These are phyloP conservation scores for Bombus affinis DNA, from an alignment of 1,140 invertebrate species.

Conservation along the genomic window DNA sequence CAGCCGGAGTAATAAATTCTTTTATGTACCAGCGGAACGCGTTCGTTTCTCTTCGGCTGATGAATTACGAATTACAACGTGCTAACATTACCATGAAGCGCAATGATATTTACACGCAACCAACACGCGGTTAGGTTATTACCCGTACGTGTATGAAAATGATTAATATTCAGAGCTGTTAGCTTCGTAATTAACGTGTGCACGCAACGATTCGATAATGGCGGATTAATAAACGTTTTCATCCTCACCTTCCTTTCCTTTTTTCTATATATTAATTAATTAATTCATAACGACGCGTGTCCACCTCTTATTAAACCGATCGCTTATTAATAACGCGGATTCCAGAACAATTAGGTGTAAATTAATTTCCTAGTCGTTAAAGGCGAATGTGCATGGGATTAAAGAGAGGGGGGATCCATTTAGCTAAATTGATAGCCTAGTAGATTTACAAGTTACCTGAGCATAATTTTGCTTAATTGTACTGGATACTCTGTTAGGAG, in stretches of 20 bases:
- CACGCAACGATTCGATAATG: neutral
- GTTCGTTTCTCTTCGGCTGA: neutral
- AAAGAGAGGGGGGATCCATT: neutral
- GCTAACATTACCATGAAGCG: neutral
- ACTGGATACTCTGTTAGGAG: neutral
- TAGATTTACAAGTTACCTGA: neutral
- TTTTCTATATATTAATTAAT: constrained; percentile 27
- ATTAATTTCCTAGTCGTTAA: constrained; percentile 18
- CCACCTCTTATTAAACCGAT: constrained; percentile 8
- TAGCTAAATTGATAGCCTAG: neutral
- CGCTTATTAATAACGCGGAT: constrained; percentile 12
- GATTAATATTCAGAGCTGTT: constrained; percentile 32
- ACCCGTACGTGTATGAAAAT: constrained; percentile 2
- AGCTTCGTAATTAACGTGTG: constrained; percentile 9
- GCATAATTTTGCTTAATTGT: neutral
- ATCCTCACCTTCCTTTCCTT: neutral
- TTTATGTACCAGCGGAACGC: neutral
- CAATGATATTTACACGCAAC: constrained; percentile 26
- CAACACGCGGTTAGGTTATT: neutral
- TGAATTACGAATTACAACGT: constrained; percentile 18
- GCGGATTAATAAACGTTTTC: neutral
- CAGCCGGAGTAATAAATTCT: constrained; percentile 16
- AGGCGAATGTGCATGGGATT: neutral
- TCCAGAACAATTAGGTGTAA: neutral
- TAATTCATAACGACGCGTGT: neutral